Evolutionary conservation across 2,113 vertebrate species (phyloP), one percentile per base, ranked within the genome.

Genomic region (Speoplatyrhinus poulsoni): DNA sequence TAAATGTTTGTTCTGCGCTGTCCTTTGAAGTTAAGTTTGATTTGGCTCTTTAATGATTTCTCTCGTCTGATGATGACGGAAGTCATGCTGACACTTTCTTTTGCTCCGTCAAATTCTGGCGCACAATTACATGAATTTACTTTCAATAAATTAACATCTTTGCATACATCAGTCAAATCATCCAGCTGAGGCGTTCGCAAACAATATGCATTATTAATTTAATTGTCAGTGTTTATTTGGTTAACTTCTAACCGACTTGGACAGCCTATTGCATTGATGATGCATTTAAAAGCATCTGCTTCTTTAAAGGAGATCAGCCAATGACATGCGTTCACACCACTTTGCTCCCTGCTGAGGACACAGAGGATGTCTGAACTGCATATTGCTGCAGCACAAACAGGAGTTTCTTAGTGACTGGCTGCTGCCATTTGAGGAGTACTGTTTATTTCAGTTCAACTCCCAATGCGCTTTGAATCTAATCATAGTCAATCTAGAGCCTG

Each of bases 191-290:
- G 93, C 90, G 93, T 93, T 96, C 93, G 87, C 93, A 95, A 95
- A 96, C 94, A 96, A 97, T 96, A 96, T 96, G 93, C 93, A 96
- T 96, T 97, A 98, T 98, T 97, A 97, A 99, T 94, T 91, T 92
- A 88, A 93, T 94, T 93, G 93, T 92, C 92, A 93, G 89, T 88
- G 90, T 92, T 92, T 91, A 93, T 94, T 92, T 93, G 84, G 89
- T 92, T 91, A 92, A 91, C 88, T 92, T 88, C 80, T 91, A 92
- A 92, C 88, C 83, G 85, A 89, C 89, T 91, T 92, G 91, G 92
- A 93, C 92, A 92, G 86, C 86, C 85, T 85, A 81, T 85, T 85
- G 92, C 86, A 91, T 93, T 92, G 90, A 92, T 92, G 90, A 90
- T 88, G 89, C 90, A 90, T 92, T 92, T 91, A 90, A 93, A 90